phyloP scores from a whole-genome alignment of 2,888 invertebrate genomes.

The Mycalesis mineus region DNA sequence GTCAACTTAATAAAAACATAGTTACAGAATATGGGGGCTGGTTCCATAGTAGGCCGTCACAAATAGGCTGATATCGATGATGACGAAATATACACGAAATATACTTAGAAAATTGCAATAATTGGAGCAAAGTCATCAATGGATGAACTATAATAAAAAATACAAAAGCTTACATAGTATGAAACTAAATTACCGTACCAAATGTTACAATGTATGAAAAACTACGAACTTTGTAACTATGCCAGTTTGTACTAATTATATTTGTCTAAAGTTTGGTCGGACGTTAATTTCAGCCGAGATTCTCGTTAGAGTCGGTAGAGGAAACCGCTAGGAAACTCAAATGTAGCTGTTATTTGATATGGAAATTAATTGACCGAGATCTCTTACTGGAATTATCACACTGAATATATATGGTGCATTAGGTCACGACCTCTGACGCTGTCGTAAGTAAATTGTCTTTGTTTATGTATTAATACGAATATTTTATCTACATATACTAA shows the following conservation, averaged over 20 bases:
- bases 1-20: no score
- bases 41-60: no score
- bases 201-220: slow-evolving; percentile 4
- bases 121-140: no score
- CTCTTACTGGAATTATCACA: neutral
- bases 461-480: no score
- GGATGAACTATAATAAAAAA: no score
- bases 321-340: neutral
- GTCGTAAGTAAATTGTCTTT: no score
- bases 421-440: no score
- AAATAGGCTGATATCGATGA: no score
- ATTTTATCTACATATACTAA: no score
- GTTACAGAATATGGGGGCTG: no score
- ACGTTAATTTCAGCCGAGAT: neutral
- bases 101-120: no score
- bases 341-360: neutral
- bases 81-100: no score
- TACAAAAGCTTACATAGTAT: neutral
- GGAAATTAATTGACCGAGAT: neutral
- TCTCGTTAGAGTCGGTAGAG: neutral
- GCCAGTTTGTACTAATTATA: neutral
- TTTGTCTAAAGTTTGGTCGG: neutral
- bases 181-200: neutral
- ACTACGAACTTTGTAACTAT: neutral
- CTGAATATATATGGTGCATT: neutral